These are phyloP conservation scores for Stenotaenia linearis DNA, from an alignment of 2,888 invertebrate genomes.

Conservation along the genomic window DNA sequence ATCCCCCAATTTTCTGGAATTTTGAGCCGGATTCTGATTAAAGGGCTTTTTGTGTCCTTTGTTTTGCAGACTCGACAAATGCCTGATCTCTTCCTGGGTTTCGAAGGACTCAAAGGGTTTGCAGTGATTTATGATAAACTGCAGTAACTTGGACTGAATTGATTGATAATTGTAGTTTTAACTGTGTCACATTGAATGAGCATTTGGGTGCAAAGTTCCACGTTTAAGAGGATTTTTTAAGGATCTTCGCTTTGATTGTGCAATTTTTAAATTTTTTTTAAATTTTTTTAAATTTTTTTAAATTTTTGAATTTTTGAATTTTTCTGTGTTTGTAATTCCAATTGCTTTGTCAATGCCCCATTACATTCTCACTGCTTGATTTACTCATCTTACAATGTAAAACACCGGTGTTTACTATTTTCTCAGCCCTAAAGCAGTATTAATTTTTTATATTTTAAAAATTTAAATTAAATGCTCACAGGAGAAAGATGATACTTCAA, in stretches of 20 bases:
- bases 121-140: too few relatives aligned
- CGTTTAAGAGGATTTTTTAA: not conserved
- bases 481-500: not conserved
- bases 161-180: not conserved
- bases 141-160: too few relatives aligned
- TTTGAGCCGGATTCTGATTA: not conserved
- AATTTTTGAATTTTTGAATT: not conserved
- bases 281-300: not conserved
- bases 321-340: too few relatives aligned
- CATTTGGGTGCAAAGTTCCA: slow-evolving; percentile 24
- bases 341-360: not conserved
- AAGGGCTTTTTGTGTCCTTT: not conserved
- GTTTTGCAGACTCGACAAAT: not conserved
- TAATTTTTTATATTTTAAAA: not conserved
- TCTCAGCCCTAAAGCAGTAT: not conserved
- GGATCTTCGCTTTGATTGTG: not conserved
- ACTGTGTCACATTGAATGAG: slow-evolving; percentile 6
- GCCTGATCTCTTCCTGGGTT: not conserved
- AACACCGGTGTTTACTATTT: not conserved
- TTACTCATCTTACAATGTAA: not conserved
- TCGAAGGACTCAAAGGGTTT: too few relatives aligned
- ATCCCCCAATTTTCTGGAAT: not conserved
- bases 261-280: not conserved
- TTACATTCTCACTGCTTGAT: not conserved
- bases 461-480: not conserved